Percentiles rank a stretch among this genome's conserved stretches.
Evolutionary conservation across 1,140 invertebrate species (phyloP).

Genomic region (Scaptodrosophila lebanonensis): DNA sequence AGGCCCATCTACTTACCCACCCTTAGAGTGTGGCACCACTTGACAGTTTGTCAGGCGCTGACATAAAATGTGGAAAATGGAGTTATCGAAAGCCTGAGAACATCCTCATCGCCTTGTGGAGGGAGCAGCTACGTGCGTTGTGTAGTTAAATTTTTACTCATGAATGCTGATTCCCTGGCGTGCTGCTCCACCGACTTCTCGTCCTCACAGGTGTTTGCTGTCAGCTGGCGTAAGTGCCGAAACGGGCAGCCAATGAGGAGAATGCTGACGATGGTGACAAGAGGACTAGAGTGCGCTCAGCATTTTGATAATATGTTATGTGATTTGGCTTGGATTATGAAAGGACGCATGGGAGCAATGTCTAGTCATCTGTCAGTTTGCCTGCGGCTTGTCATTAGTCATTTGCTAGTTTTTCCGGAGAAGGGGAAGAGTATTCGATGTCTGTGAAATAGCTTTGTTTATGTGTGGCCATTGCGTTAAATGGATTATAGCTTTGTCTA

Average conservation of each 20-base stretch:
- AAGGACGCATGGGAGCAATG: not conserved
- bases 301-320: conserved; percentile 16
- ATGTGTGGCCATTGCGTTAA: no score
- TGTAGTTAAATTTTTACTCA: no score
- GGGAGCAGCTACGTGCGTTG: no score
- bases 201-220: no score
- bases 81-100: not conserved
- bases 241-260: conserved; percentile 4
- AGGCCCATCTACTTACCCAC: no score
- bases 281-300: not conserved
- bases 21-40: not conserved
- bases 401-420: no score
- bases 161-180: no score
- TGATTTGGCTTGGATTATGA: conserved; percentile 11
- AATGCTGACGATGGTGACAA: not conserved
- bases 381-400: not conserved
- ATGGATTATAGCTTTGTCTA: no score
- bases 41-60: conserved; percentile 46
- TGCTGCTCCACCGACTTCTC: no score
- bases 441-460: no score
- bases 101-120: not conserved
- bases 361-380: conserved; percentile 20
- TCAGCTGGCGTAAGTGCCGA: no score
- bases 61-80: conserved; percentile 15
- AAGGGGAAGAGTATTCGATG: no score